phyloP scores from a whole-genome alignment of 2,888 invertebrate species.

The Nomada goodeniana region DNA sequence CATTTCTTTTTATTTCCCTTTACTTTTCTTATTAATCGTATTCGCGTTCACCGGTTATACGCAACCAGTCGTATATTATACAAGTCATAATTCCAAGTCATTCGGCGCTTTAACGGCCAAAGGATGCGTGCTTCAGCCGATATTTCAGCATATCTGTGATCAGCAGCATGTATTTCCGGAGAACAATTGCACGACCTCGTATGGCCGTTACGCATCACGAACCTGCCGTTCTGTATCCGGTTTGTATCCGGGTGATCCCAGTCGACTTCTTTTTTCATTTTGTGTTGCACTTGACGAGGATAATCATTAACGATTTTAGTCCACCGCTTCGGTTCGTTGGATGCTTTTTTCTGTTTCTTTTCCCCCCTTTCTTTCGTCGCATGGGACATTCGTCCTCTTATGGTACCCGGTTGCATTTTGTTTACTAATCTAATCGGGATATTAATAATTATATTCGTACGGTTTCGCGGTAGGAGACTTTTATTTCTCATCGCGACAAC shows the following conservation, averaged over 20 bases:
- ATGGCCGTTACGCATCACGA: conserved; percentile 65
- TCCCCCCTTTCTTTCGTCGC: not conserved
- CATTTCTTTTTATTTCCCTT: not conserved
- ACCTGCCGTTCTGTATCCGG: conserved; percentile 59
- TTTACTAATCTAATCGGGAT: too few species aligned
- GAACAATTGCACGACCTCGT: conserved; percentile 62
- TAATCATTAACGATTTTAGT: conserved; percentile 34
- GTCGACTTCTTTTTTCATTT: conserved; percentile 29
- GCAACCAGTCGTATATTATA: conserved; percentile 35
- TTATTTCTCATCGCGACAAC: too few species aligned
- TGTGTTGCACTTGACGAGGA: conserved; percentile 24
- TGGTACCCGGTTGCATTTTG: too few species aligned
- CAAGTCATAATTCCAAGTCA: conserved; percentile 34
- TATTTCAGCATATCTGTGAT: conserved; percentile 63
- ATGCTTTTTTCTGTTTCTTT: not conserved
- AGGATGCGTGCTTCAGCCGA: conserved; percentile 53
- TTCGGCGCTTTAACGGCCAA: conserved; percentile 33
- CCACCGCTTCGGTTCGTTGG: not conserved
- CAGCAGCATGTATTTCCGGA: conserved; percentile 62
- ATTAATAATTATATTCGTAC: too few species aligned
- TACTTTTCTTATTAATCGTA: not conserved
- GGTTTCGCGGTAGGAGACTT: too few species aligned
- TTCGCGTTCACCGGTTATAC: not conserved
- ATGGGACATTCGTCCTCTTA: not conserved
- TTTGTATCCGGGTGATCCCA: conserved; percentile 56